phyloP scores from a whole-genome alignment of 2,888 invertebrate genomes.

The Tiliacea citrago region DNA sequence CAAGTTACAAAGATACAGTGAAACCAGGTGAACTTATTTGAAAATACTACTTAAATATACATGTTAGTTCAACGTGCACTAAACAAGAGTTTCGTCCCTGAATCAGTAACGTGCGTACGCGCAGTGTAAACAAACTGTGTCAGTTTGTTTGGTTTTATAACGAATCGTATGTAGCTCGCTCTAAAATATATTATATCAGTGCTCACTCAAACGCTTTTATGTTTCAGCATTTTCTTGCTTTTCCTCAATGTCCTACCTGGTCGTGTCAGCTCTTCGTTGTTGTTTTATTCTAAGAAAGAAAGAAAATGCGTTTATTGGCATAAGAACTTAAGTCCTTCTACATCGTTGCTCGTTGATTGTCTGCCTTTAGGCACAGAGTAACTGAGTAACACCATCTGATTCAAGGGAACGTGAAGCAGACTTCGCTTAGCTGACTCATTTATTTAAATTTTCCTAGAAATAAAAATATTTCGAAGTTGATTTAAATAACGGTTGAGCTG shows the following conservation, averaged over 20 bases:
- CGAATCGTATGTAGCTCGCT: conserved; percentile 29
- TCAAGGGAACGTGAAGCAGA: neutral
- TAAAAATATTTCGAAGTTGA: neutral
- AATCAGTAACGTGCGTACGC: conserved; percentile 53
- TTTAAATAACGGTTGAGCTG: neutral
- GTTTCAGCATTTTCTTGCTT: conserved; percentile 1
- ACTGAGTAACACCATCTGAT: neutral
- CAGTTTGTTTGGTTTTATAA: conserved; percentile 41
- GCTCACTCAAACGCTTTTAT: conserved; percentile 41
- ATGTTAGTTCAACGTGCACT: conserved; percentile 8
- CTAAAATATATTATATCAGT: conserved; percentile 28
- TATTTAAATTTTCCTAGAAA: neutral
- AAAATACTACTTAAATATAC: conserved; percentile 3
- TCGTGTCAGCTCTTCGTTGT: neutral
- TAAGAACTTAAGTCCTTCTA: neutral
- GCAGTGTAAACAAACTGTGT: conserved; percentile 46
- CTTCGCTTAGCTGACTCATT: neutral
- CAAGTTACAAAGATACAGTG: neutral
- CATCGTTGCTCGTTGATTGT: neutral
- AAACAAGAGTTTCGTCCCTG: conserved; percentile 42
- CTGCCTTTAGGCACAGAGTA: neutral
- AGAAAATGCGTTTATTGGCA: neutral
- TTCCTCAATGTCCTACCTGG: conserved; percentile 5
- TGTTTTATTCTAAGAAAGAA: neutral
- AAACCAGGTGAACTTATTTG: conserved; percentile 1